Conservation (phyloP, 2,113 vertebrate species). For the Panthera leo region DNA sequence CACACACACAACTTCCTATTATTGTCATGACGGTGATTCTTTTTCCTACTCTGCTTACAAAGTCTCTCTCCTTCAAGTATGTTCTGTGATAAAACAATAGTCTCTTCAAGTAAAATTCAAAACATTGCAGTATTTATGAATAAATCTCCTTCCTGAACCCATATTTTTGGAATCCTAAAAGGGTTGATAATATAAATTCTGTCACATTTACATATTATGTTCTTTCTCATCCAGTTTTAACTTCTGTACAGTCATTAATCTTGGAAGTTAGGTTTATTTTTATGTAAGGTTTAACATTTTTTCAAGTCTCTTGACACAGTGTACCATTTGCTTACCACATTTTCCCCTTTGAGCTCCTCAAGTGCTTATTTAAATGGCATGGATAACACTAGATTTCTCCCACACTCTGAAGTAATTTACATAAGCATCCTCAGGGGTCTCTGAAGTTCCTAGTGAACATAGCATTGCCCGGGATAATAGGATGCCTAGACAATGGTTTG, state of each 20-base stretch:
- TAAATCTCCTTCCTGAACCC: neutral
- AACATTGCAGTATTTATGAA: conserved; percentile 17
- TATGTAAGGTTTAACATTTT: conserved; percentile 7
- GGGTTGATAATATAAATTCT: neutral
- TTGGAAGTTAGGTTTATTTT: conserved; percentile 31
- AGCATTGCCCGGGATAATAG: neutral
- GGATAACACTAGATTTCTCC: neutral
- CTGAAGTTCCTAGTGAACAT: conserved; percentile 22
- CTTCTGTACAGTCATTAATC: conserved; percentile 20
- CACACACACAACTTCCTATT: neutral
- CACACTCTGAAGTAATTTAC: neutral
- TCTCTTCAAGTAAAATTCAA: conserved; percentile 39
- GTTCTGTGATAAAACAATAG: conserved; percentile 48
- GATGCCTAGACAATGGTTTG: neutral
- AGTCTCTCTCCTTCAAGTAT: neutral
- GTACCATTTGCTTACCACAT: conserved; percentile 18
- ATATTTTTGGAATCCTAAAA: neutral
- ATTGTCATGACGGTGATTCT: neutral
- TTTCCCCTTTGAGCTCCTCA: neutral
- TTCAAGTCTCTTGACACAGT: neutral
- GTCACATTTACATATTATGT: neutral
- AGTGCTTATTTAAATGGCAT: neutral
- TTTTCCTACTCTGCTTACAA: neutral
- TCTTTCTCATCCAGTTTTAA: conserved; percentile 44
- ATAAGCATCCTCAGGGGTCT: neutral